Evolutionary conservation across 2,797 vertebrate genomes (phyloP).

Genomic region (Sebastes iracundus): DNA sequence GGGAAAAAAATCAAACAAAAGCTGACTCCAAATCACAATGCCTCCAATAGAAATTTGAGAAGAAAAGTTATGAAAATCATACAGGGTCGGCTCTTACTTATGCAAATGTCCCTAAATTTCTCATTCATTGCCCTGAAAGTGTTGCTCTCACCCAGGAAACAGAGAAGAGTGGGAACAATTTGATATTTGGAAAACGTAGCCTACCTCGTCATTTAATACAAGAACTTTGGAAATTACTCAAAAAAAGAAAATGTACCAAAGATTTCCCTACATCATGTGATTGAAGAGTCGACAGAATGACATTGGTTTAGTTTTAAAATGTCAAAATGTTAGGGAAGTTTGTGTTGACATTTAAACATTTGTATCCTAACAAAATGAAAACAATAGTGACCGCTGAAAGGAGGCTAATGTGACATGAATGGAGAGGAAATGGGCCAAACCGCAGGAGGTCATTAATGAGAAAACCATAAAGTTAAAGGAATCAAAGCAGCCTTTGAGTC

Average conservation of each 20-base stretch:
- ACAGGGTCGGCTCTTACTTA: slow-evolving; percentile 65
- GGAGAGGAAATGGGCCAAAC: slow-evolving; percentile 72
- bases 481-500: slow-evolving; percentile 18
- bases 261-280: background rate
- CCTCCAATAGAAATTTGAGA: slow-evolving; percentile 89
- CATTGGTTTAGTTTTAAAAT: background rate
- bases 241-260: background rate
- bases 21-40: slow-evolving; percentile 88
- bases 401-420: slow-evolving; percentile 75
- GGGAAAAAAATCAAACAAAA: slow-evolving; percentile 86
- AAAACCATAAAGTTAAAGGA: slow-evolving; percentile 69
- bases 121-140: slow-evolving; percentile 69
- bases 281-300: background rate
- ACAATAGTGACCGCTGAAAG: slow-evolving; percentile 63
- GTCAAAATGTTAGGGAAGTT: slow-evolving; percentile 3
- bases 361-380: slow-evolving; percentile 47
- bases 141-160: slow-evolving; percentile 60
- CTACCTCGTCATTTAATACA: background rate
- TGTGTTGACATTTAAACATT: slow-evolving; percentile 37
- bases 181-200: slow-evolving; percentile 7
- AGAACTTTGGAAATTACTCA: background rate
- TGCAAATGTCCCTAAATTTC: slow-evolving; percentile 70
- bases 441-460: slow-evolving; percentile 76
- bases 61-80: slow-evolving; percentile 87
- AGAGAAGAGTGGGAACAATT: slow-evolving; percentile 22